Conservation (phyloP, 2,888 invertebrate species). For the Arenicola marina region DNA sequence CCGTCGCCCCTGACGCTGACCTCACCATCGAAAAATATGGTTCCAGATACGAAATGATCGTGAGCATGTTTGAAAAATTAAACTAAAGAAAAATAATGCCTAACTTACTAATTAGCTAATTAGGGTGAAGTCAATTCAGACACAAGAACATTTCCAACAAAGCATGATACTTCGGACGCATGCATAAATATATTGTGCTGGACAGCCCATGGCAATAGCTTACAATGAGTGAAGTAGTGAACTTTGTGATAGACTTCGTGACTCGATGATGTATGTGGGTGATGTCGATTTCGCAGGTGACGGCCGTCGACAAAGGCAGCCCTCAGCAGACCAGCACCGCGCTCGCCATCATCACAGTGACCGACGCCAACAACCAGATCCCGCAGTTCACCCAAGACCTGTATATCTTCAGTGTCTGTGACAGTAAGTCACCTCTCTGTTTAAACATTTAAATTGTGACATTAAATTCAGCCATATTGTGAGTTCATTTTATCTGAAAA, state of each 20-base stretch:
- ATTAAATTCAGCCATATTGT: no score
- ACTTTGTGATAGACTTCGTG: background rate
- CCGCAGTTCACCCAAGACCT: constrained; percentile 51
- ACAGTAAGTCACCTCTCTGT: no score
- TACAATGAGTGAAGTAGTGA: background rate
- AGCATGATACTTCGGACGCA: no score
- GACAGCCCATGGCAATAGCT: background rate
- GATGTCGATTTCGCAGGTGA: constrained; percentile 65
- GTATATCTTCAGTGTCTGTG: constrained; percentile 50
- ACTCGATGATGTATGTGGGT: background rate
- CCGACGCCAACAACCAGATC: constrained; percentile 58
- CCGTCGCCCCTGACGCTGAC: constrained; percentile 77
- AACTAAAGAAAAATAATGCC: background rate
- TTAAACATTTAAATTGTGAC: no score
- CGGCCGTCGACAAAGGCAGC: constrained; percentile 64
- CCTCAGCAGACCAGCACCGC: constrained; percentile 80
- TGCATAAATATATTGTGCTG: no score
- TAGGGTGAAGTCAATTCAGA: no score
- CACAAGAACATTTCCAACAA: no score
- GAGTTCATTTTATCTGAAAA: no score
- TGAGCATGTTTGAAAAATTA: constrained; percentile 6
- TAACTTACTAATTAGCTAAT: no score
- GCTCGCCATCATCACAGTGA: constrained; percentile 65
- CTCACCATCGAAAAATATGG: constrained; percentile 77
- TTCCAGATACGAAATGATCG: constrained; percentile 24